Evolutionary conservation across 2,888 invertebrate genomes (phyloP), one percentile per base, ranked within the genome.

Genomic region (Sesia apiformis): DNA sequence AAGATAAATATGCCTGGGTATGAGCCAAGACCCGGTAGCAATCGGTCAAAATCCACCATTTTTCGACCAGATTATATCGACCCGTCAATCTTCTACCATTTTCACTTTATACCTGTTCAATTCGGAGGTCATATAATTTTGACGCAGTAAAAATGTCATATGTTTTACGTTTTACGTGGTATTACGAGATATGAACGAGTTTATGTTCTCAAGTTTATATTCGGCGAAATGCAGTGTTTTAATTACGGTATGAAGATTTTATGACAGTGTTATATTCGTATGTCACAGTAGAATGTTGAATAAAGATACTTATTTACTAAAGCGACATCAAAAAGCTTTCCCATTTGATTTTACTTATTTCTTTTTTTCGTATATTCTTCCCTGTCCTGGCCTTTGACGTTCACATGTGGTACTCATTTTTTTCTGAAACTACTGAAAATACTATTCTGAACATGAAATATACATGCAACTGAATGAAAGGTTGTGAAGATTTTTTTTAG

Each of bases 21-120:
- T 42, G 40, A 54, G 7, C 39, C 52, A 63, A 67, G 67, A 64
- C 58, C 62, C 55, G 64, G 66, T 63, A 64, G 63, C 68, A 61
- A 69, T 70, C 67, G 67, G 65, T 69, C 70, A 70, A 65, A 66
- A 43, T 43, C 7, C 8, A 43, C 43, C 43, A 50, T 50, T 38
- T 23, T 50, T 50, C 50, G 38, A 43, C 50, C 50, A 50, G 23
- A 8, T n/a, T 50, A 50, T 6, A 4, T 23, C 8, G 50, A 50
- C 50, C 50, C 23, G 50, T 23, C 38, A 8, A 50, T 38, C 50
- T 50, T 23, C 38, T 38, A 6, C n/a, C 38, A 50, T 50, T 50
- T 50, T 50, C 50, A 23, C 8, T 50, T 8, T 6, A 50, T 23
- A 4, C 4, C 23, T 6, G 8, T 6, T 8, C 50, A 38, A 8